These are phyloP conservation scores for Parotia lawesii DNA, from an alignment of 2,113 vertebrate species.

Conservation along the genomic window DNA sequence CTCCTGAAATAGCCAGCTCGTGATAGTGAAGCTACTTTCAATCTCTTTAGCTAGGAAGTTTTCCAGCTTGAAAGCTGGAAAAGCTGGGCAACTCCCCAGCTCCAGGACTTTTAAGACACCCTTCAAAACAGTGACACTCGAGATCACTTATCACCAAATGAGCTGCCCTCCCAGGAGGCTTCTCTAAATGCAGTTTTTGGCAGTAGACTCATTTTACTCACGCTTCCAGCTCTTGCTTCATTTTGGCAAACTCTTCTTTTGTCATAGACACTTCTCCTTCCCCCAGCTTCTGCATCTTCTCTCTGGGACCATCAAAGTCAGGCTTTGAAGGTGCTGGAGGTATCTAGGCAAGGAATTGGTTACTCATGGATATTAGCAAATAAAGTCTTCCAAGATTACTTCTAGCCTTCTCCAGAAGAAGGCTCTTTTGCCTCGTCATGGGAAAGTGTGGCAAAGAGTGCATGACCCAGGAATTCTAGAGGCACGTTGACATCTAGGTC, in stretches of 20 bases:
- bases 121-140: not conserved
- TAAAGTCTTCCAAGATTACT: not conserved
- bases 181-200: not conserved
- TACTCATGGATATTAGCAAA: not conserved
- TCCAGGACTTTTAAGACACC: not conserved
- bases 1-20: not conserved
- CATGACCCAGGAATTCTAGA: not conserved
- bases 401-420: not conserved
- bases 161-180: not conserved
- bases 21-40: not conserved
- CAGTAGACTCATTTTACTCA: slow-evolving; percentile 67
- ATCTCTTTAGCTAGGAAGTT: not conserved
- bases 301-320: slow-evolving; percentile 93
- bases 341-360: slow-evolving; percentile 74
- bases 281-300: slow-evolving; percentile 97
- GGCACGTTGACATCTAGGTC: not conserved
- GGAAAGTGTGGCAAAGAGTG: not conserved
- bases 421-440: not conserved
- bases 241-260: slow-evolving; percentile 96
- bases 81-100: not conserved
- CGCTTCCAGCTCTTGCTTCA: slow-evolving; percentile 98
- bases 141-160: not conserved
- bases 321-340: slow-evolving; percentile 92
- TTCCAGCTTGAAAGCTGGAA: not conserved
- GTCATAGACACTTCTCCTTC: slow-evolving; percentile 96